Evolutionary conservation across 2,113 vertebrate genomes (phyloP), one percentile per base, ranked within the genome.

Genomic region (Jacana jacana): DNA sequence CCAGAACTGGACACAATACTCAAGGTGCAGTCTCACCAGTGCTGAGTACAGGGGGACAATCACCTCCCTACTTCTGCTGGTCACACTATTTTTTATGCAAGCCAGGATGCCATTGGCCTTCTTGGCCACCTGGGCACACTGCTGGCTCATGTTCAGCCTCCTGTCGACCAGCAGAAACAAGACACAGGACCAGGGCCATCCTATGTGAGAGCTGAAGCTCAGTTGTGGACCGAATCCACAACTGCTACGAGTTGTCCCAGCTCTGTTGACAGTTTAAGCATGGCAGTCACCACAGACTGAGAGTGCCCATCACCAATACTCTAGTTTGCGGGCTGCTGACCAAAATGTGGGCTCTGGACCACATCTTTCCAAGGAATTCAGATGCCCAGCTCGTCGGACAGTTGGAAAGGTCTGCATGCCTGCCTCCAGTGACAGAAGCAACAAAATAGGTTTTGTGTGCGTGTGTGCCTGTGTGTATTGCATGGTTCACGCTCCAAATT

Each of bases 221-320:
- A 24, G 23, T 16, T 37, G 58, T 95, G 80, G 73, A 37, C 48
- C 27, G 51, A 86, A 81, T 71, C 69, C 64, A 55, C 0, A 0
- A 11, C 20, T 78, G 61, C 64, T 58, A 4, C 0, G 1, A 40
- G 52, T 18, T 76, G 44, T 82, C 54, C 58, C 2, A 2, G 66
- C 46, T 90, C 48, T 35, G 2, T 11, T 35, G 65, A 19, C 80
- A 66, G 49, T 35, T 65, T 14, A 52, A 82, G 75, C 37, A 37
- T 0, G 0, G 24, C 35, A 12, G 5, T 73, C 91, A 39, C 58
- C 35, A 13, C 15, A 39, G 31, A 19, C 16, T 11, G 60, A 65
- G 48, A 27, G 33, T 39, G n/a, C 31, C 48, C 25, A 25, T 10
- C 60, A 14, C 8, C 75, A 51, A 42, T 33, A 39, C 60, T 57